phyloP scores from a whole-genome alignment of 2,797 vertebrate genomes.

The Mergus octosetaceus region DNA sequence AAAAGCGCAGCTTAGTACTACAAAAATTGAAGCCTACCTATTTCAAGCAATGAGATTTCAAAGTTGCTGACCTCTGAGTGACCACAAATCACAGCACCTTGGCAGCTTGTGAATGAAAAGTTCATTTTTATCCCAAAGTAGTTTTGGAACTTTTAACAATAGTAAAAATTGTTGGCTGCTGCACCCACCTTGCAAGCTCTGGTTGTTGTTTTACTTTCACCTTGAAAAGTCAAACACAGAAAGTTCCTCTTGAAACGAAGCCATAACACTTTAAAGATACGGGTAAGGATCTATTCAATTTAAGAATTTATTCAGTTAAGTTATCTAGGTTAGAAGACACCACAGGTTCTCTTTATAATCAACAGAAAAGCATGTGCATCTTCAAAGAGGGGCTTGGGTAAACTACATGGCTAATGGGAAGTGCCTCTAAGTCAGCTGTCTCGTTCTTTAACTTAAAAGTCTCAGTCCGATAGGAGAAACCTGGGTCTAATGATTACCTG shows the following conservation, averaged over 20 bases:
- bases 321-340: not conserved
- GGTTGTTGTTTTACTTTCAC: not conserved
- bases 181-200: not conserved
- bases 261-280: fast-evolving
- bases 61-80: not conserved
- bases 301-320: not conserved
- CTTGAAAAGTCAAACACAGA: not conserved
- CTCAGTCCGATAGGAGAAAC: not conserved
- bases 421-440: not conserved
- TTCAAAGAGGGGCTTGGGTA: not conserved
- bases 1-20: not conserved
- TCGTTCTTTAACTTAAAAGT: not conserved
- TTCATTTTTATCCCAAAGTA: not conserved
- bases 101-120: not conserved
- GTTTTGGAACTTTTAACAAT: not conserved
- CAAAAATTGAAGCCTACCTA: not conserved
- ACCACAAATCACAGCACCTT: not conserved
- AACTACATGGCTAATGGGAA: not conserved
- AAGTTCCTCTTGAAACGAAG: not conserved
- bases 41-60: not conserved
- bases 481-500: not conserved
- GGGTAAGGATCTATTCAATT: not conserved
- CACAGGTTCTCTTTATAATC: not conserved
- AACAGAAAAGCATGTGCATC: not conserved
- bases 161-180: not conserved